Percentiles rank a stretch among this genome's conserved stretches.
These are phyloP conservation scores for Aphidius ervi DNA, from an alignment of 1,140 invertebrate species.

Conservation along the genomic window DNA sequence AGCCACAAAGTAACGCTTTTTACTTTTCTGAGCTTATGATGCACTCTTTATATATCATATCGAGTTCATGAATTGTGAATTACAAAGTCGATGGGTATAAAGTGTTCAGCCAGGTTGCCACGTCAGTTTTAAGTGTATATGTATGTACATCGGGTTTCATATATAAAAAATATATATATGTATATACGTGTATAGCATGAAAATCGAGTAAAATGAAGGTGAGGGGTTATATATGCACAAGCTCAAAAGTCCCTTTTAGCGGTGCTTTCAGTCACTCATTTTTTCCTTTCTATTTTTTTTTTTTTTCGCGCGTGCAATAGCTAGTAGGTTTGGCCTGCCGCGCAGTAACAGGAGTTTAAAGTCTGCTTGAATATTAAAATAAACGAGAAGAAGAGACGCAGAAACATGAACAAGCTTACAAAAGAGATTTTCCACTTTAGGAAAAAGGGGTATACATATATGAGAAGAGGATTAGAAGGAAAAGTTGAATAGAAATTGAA, in stretches of 20 bases:
- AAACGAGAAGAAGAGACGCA: slow-evolving; percentile 32
- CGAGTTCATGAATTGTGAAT: slow-evolving; percentile 37
- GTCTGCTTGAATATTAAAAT: slow-evolving; percentile 43
- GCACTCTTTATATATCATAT: slow-evolving; percentile 13
- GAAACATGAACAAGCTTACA: slow-evolving; percentile 41
- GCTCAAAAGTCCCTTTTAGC: slow-evolving; percentile 36
- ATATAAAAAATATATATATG: no score
- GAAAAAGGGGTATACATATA: not conserved
- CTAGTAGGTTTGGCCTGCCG: slow-evolving; percentile 7
- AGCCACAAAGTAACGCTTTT: slow-evolving; percentile 14
- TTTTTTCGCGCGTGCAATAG: not conserved
- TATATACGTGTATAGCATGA: no score
- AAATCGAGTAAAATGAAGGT: slow-evolving; percentile 6
- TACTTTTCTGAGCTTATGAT: slow-evolving; percentile 9
- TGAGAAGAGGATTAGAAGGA: slow-evolving; percentile 1
- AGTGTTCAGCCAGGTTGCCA: not conserved
- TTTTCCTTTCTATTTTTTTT: slow-evolving; percentile 23
- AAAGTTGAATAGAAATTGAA: not conserved
- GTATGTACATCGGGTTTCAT: slow-evolving; percentile 1
- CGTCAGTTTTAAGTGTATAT: slow-evolving; percentile 14
- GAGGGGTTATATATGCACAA: slow-evolving; percentile 18
- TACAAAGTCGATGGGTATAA: slow-evolving; percentile 25
- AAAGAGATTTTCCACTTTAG: slow-evolving; percentile 45
- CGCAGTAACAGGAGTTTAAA: slow-evolving; percentile 4
- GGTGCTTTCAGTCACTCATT: slow-evolving; percentile 36